A percentile compares a stretch with the other conserved stretches of the same genome.
Conservation (phyloP, 2,113 vertebrate species). For the Orcinus orca region DNA sequence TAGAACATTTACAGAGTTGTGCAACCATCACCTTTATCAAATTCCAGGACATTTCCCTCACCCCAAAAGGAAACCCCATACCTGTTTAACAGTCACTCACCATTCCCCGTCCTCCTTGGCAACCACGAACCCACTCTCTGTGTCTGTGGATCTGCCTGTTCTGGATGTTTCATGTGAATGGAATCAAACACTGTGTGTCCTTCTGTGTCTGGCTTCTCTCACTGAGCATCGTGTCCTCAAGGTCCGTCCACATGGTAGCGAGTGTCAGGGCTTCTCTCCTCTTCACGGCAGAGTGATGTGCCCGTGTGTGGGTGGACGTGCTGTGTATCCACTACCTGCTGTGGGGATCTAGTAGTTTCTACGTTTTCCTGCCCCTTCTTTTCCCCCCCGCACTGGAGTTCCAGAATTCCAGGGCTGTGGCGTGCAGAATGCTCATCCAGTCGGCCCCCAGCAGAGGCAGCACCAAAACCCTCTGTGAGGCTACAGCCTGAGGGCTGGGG, state of each 20-base stretch:
- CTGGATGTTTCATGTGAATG: not conserved
- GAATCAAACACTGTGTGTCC: too few species aligned
- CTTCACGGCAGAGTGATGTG: not conserved
- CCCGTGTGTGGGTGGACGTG: fast-evolving
- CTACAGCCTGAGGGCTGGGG: not conserved
- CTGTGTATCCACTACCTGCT: not conserved
- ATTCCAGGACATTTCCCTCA: not conserved
- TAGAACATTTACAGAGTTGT: not conserved
- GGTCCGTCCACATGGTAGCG: fast-evolving
- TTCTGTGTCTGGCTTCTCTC: too few species aligned
- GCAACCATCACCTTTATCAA: not conserved
- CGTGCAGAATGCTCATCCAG: not conserved
- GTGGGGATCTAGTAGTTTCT: not conserved
- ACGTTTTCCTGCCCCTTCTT: not conserved
- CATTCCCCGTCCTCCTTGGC: too few species aligned
- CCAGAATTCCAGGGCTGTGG: not conserved
- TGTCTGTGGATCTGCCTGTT: not conserved
- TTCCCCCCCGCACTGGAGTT: not conserved
- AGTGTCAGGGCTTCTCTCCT: not conserved
- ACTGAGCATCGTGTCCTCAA: not conserved
- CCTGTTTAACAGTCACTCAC: not conserved
- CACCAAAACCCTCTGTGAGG: not conserved
- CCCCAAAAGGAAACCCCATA: not conserved
- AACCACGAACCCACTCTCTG: too few species aligned
- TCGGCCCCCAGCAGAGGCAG: fast-evolving